Evolutionary conservation across 2,888 invertebrate genomes (phyloP), one percentile per base, ranked within the genome.

Genomic region (Arenicola marina): DNA sequence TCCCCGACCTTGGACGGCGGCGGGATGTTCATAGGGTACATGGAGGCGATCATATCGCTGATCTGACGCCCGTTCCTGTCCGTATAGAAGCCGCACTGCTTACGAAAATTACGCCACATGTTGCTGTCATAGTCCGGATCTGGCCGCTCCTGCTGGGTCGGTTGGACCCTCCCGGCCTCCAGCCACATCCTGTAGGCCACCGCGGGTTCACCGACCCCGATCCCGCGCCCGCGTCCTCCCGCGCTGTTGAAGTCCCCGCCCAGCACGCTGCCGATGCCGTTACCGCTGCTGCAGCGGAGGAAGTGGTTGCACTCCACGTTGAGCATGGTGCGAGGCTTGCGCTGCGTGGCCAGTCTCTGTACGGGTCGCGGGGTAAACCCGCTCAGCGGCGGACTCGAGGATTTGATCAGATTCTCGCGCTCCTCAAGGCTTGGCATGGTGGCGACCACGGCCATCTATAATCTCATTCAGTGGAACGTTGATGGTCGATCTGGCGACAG

Each of bases 21-120:
- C 21, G 83, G 82, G 48, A 83, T 77, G 62, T 80, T 80, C 4
- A 83, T 56, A 0, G 83, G 83, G 64, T 82, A 82, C 76, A 81
- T 76, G 2, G 78, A 66, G 2, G 82, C 82, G 44, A 82, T 76
- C 15, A 79, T 74, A 55, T 82, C 81, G 31, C 74, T 73, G 21
- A 80, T 74, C 62, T 75, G 78, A 31, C 75, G 68, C 2, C 76
- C 79, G 11, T 76, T 76, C 11, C 76, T 72, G 38, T 69, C 73
- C 2, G 54, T 32, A 44, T 69, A 53, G 61, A 82, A 74, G 24
- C 80, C 79, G 69, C 74, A 80, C 26, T 77, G 71, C 51, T 75
- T 71, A 43, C 78, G 65, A 63, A 82, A 81, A 66, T 83, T 81
- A 51, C 83, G 68, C 83, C 83, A 83, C 2, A 81, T 74, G 68